phyloP scores from a whole-genome alignment of 2,888 invertebrate species.

The Chrysomela aeneicollis region DNA sequence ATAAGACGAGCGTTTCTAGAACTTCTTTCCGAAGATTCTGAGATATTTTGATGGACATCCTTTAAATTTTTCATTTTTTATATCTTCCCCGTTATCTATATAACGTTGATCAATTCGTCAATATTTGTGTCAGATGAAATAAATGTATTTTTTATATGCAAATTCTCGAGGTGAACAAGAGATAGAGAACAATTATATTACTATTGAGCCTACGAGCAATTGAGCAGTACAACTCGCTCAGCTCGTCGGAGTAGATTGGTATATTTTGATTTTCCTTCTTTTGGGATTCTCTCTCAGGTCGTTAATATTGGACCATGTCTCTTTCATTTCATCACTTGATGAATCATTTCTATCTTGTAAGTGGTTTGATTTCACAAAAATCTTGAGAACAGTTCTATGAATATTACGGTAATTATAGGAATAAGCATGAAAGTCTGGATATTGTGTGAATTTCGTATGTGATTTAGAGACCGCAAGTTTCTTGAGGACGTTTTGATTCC shows the following conservation, averaged over 20 bases:
- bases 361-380: neutral
- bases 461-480: neutral
- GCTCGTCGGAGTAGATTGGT: neutral
- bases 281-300: neutral
- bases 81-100: too few species aligned
- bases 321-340: neutral
- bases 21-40: neutral
- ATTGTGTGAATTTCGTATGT: neutral
- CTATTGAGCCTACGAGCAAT: neutral
- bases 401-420: neutral
- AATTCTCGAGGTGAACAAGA: neutral
- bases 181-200: neutral
- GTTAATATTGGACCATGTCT: neutral
- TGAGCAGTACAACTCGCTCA: neutral
- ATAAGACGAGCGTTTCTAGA: neutral
- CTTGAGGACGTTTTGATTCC: neutral
- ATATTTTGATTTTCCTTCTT: neutral
- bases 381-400: neutral
- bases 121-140: neutral
- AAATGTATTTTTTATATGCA: neutral
- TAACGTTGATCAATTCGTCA: neutral
- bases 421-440: neutral
- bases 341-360: neutral
- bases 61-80: neutral
- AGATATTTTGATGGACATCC: neutral